Evolutionary conservation across 2,113 vertebrate species (phyloP).

Genomic region (Panthera tigris): DNA sequence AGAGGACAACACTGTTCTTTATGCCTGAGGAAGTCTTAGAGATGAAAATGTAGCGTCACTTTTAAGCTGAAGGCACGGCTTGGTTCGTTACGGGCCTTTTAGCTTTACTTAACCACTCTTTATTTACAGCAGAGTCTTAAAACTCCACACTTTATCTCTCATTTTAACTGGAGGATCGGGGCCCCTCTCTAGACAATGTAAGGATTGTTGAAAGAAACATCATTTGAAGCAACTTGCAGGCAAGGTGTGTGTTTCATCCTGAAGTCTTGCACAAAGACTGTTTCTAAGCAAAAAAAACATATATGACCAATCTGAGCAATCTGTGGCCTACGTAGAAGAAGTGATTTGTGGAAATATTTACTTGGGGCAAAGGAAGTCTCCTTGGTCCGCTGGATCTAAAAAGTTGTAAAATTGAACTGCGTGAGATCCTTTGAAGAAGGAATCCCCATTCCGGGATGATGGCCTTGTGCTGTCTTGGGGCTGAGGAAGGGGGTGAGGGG

Average conservation of each 20-base stretch:
- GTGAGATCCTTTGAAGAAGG: background rate
- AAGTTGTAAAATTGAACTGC: background rate
- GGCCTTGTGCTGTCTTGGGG: background rate
- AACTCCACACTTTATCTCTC: background rate
- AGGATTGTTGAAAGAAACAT: background rate
- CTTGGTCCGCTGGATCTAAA: background rate
- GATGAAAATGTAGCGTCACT: background rate
- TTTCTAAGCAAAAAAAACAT: background rate
- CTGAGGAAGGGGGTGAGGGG: background rate
- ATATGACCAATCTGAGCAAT: background rate
- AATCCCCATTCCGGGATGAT: background rate
- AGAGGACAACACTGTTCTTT: background rate
- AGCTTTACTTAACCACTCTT: background rate
- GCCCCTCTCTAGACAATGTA: background rate
- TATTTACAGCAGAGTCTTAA: background rate
- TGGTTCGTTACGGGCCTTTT: background rate
- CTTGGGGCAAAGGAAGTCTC: background rate
- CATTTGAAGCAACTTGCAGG: background rate
- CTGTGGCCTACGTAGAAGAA: background rate
- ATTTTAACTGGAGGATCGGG: background rate
- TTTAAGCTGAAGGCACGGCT: background rate
- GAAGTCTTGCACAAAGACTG: background rate
- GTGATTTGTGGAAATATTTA: constrained; percentile 24
- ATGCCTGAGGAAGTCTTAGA: background rate
- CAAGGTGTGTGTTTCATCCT: background rate